A percentile compares a stretch with the other conserved stretches of the same genome.
phyloP scores from a whole-genome alignment of 2,888 invertebrate species.

The Erannis defoliaria region DNA sequence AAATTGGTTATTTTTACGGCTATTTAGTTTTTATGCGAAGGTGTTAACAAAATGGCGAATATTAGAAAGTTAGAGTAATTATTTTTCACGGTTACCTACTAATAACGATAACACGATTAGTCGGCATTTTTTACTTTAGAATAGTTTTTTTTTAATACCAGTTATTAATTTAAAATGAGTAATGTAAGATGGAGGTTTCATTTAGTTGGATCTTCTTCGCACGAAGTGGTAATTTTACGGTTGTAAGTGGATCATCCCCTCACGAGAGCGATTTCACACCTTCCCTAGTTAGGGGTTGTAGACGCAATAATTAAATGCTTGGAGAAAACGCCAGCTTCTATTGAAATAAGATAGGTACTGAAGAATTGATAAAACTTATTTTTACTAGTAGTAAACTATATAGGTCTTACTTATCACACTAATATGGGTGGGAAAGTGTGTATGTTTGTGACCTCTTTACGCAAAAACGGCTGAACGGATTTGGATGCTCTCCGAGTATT shows the following conservation, averaged over 20 bases:
- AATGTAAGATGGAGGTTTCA: constrained; percentile 26
- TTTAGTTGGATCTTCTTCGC: constrained; percentile 50
- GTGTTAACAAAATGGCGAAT: constrained; percentile 35
- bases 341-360: background rate
- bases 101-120: constrained; percentile 27
- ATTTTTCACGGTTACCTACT: constrained; percentile 24
- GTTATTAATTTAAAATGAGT: background rate
- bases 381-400: too few species aligned
- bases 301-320: constrained; percentile 54
- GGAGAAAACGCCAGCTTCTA: constrained; percentile 34
- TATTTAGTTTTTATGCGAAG: constrained; percentile 33
- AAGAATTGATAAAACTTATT: background rate
- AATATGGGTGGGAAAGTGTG: too few species aligned
- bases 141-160: background rate
- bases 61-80: constrained; percentile 47
- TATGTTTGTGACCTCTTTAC: too few species aligned
- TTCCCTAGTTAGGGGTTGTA: constrained; percentile 51
- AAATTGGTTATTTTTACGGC: constrained; percentile 44
- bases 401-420: too few species aligned
- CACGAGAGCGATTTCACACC: constrained; percentile 57
- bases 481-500: too few species aligned
- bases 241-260: constrained; percentile 49
- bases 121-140: constrained; percentile 46
- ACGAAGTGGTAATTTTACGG: constrained; percentile 59
- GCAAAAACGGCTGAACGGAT: too few species aligned